A percentile compares a stretch with the other conserved stretches of the same genome.
These are phyloP conservation scores for Ooceraea biroi DNA, from an alignment of 1,140 invertebrate genomes.

Conservation along the genomic window DNA sequence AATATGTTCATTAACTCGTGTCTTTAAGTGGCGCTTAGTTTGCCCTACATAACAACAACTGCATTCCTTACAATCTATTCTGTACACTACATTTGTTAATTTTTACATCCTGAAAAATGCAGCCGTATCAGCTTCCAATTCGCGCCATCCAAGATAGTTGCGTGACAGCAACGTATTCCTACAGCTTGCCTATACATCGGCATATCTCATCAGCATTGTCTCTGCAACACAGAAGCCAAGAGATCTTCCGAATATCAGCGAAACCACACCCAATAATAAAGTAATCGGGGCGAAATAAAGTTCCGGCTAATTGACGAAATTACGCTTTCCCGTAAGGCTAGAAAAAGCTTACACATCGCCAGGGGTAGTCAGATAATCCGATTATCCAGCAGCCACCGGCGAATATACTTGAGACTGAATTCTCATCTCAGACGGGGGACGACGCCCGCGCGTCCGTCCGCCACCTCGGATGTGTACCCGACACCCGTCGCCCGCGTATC, in stretches of 20 bases:
- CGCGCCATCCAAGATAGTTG: not conserved
- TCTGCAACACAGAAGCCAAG: not conserved
- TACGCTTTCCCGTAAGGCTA: slow-evolving; percentile 49
- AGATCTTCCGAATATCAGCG: slow-evolving; percentile 26
- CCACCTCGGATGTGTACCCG: slow-evolving; percentile 50
- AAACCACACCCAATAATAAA: slow-evolving; percentile 38
- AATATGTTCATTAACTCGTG: no score
- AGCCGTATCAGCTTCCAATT: no score
- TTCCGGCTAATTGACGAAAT: slow-evolving; percentile 51
- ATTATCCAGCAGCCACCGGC: slow-evolving; percentile 47
- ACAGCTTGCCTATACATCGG: no score
- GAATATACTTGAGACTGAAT: slow-evolving; percentile 61
- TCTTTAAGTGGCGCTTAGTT: no score
- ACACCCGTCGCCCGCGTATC: slow-evolving; percentile 56
- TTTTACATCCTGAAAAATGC: no score
- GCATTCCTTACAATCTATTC: no score
- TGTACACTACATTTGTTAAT: no score
- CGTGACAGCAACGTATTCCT: not conserved
- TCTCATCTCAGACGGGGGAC: slow-evolving; percentile 59
- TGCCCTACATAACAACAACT: no score
- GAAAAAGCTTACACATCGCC: slow-evolving; percentile 61
- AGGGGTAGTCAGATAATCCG: slow-evolving; percentile 55
- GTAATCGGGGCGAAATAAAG: slow-evolving; percentile 50
- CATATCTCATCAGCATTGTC: slow-evolving; percentile 14
- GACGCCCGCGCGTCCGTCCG: slow-evolving; percentile 40